These are phyloP conservation scores for Steinernema khuongi DNA, from an alignment of 1,140 invertebrate genomes.

Conservation along the genomic window DNA sequence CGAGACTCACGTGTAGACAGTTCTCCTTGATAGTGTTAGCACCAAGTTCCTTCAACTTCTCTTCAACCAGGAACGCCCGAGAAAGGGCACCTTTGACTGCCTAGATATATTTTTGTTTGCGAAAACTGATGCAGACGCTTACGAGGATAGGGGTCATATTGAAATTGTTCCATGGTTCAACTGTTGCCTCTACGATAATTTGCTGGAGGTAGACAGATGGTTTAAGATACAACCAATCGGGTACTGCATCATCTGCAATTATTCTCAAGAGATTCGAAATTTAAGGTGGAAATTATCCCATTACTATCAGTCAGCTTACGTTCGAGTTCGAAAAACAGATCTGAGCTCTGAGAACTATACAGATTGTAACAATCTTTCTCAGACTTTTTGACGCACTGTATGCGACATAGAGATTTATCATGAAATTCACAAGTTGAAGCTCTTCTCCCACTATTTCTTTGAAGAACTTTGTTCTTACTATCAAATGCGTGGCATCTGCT, in stretches of 20 bases:
- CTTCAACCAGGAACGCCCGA: constrained; percentile 28
- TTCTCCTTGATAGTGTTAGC: not conserved
- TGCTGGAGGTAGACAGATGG: constrained; percentile 46
- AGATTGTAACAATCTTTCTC: no score
- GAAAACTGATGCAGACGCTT: not conserved
- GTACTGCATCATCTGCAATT: constrained; percentile 34
- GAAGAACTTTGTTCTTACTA: not conserved
- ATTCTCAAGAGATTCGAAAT: no score
- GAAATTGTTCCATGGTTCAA: constrained; percentile 44
- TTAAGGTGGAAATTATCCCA: constrained; percentile 2
- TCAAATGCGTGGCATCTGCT: not conserved
- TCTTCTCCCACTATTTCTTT: no score
- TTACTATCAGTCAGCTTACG: not conserved
- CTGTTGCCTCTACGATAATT: constrained; percentile 39
- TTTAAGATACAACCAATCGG: constrained; percentile 42
- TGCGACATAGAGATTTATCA: no score
- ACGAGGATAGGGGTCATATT: constrained; percentile 38
- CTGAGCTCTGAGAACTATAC: no score
- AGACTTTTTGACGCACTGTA: no score
- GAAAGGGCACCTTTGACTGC: constrained; percentile 39
- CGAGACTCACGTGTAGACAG: not conserved
- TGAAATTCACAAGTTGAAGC: no score
- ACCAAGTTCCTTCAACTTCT: not conserved
- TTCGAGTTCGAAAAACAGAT: no score
- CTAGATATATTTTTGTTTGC: constrained; percentile 22